A percentile compares a stretch with the other conserved stretches of the same genome.
Evolutionary conservation across 2,797 vertebrate species (phyloP).

Genomic region (Enteromius unitaeniatus): DNA sequence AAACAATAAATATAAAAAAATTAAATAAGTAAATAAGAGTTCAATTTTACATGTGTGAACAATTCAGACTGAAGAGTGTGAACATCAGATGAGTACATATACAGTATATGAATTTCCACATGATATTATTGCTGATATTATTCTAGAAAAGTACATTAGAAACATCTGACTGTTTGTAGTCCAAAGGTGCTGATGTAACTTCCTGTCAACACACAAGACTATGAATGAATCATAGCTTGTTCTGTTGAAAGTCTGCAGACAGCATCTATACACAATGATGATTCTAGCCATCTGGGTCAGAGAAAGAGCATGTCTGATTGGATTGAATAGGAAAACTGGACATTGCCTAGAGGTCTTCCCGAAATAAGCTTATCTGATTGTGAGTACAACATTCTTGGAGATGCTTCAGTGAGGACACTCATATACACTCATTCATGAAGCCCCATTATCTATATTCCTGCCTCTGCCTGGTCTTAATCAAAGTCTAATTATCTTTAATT

Average conservation of each 20-base stretch:
- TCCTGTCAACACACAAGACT: slow-evolving; percentile 31
- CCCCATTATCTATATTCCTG: slow-evolving; percentile 32
- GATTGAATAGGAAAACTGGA: slow-evolving; percentile 36
- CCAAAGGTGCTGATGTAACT: slow-evolving; percentile 36
- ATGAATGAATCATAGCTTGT: slow-evolving; percentile 51
- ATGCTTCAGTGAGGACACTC: slow-evolving; percentile 45
- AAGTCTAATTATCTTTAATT: slow-evolving; percentile 59
- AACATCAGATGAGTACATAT: not conserved
- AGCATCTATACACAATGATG: slow-evolving; percentile 44
- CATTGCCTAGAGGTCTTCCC: slow-evolving; percentile 28
- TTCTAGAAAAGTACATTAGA: slow-evolving; percentile 25
- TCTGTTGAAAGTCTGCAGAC: slow-evolving; percentile 47
- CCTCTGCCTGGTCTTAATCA: slow-evolving; percentile 58
- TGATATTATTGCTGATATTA: slow-evolving; percentile 15
- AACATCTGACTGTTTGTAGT: slow-evolving; percentile 43
- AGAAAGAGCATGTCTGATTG: not conserved
- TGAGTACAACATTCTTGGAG: slow-evolving; percentile 38
- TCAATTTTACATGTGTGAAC: not conserved
- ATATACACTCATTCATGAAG: not conserved
- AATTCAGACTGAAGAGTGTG: not conserved
- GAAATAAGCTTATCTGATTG: slow-evolving; percentile 39
- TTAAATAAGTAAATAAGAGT: not conserved
- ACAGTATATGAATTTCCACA: not conserved
- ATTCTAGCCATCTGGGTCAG: slow-evolving; percentile 53
- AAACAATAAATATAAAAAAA: too few species aligned